These are phyloP conservation scores for Indri indri DNA, from an alignment of 2,113 vertebrate genomes.

Conservation along the genomic window DNA sequence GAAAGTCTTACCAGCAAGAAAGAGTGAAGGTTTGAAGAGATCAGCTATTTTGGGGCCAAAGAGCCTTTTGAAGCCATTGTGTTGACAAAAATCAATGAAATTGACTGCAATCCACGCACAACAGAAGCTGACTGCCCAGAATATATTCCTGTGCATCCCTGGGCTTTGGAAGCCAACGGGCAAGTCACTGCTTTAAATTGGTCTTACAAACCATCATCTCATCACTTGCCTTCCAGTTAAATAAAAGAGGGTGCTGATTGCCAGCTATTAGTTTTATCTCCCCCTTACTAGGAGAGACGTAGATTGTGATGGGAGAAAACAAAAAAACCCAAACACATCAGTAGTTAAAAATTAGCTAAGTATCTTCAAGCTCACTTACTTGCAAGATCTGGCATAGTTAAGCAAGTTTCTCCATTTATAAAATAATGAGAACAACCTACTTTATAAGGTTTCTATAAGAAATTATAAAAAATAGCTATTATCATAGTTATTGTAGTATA, in stretches of 20 bases:
- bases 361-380: neutral
- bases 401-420: neutral
- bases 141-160: neutral
- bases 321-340: neutral
- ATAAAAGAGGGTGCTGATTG: neutral
- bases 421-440: neutral
- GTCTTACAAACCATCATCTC: neutral
- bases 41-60: constrained; percentile 40
- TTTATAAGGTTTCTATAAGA: neutral
- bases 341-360: neutral
- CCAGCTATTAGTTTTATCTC: neutral
- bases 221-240: neutral
- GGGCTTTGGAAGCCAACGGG: neutral
- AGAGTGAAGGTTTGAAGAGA: constrained; percentile 52
- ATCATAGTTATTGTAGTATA: neutral
- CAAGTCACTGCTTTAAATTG: neutral
- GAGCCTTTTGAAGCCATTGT: constrained; percentile 17
- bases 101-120: neutral
- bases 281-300: neutral
- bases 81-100: constrained; percentile 47
- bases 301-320: too few species aligned
- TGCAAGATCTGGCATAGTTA: neutral
- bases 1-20: neutral
- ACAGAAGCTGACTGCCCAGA: neutral
- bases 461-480: neutral